Evolutionary conservation across 2,797 vertebrate genomes (phyloP).

Genomic region (Notamacropus eugenii): DNA sequence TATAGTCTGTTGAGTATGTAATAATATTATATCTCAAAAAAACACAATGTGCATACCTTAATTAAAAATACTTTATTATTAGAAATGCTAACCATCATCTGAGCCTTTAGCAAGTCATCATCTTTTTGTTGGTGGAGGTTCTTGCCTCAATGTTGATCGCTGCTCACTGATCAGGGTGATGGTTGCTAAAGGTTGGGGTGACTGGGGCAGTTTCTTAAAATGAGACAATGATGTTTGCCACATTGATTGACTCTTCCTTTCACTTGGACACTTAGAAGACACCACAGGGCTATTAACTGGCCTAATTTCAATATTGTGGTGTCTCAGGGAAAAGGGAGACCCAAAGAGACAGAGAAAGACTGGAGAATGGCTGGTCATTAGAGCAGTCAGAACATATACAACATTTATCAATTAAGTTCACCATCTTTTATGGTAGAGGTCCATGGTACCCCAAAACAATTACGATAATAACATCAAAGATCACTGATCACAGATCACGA

Average conservation of each 20-base stretch:
- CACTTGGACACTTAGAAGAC: not conserved
- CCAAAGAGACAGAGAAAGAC: not conserved
- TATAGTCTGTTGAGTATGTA: not conserved
- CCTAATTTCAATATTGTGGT: not conserved
- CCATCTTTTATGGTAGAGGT: not conserved
- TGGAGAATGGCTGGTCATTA: not conserved
- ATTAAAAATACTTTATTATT: not conserved
- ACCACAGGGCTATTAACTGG: not conserved
- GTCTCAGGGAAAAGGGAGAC: not conserved
- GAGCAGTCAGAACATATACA: not conserved
- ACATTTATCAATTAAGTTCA: not conserved
- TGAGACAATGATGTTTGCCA: not conserved
- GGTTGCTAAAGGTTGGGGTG: too few relatives aligned
- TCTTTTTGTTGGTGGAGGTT: not conserved
- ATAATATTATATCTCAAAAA: not conserved
- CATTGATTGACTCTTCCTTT: not conserved
- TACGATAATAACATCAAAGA: not conserved
- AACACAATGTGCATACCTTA: not conserved
- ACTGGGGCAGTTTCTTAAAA: not conserved
- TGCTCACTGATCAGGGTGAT: not conserved
- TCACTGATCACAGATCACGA: not conserved
- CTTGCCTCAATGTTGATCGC: not conserved
- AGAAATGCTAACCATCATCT: not conserved
- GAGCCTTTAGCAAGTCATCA: not conserved
- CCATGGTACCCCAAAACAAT: not conserved